Conservation (phyloP, 1,140 invertebrate species). For the Thrips palmi region DNA sequence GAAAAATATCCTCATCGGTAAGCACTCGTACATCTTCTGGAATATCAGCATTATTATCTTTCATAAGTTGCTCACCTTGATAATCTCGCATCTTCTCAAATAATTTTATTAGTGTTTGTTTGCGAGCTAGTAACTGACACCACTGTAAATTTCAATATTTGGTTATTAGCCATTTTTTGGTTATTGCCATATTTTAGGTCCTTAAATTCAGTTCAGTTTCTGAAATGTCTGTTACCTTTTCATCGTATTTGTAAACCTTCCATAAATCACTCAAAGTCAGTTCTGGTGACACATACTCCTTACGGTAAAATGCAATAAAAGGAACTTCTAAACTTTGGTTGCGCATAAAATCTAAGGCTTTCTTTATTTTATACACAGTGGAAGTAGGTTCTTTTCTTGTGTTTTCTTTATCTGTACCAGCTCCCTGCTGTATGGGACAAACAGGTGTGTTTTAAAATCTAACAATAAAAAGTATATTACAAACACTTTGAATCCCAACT, state of each 20-base stretch:
- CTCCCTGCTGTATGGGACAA: constrained; percentile 11
- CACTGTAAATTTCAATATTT: constrained; percentile 44
- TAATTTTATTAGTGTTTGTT: constrained; percentile 60
- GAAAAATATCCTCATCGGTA: constrained; percentile 73
- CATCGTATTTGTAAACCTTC: constrained; percentile 92
- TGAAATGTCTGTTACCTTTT: constrained; percentile 48
- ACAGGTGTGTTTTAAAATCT: neutral
- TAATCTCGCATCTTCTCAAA: constrained; percentile 87
- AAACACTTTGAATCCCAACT: neutral
- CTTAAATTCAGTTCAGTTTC: constrained; percentile 11
- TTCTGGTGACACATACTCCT: constrained; percentile 92
- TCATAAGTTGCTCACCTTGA: constrained; percentile 70
- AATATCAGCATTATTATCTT: constrained; percentile 64
- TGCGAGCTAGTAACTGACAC: constrained; percentile 80
- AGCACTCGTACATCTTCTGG: constrained; percentile 66
- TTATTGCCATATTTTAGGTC: no score
- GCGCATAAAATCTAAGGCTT: constrained; percentile 88
- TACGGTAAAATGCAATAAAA: constrained; percentile 96
- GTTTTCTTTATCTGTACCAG: constrained; percentile 16
- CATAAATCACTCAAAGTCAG: constrained; percentile 91
- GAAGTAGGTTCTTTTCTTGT: constrained; percentile 25
- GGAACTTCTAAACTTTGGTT: constrained; percentile 92
- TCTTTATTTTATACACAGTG: constrained; percentile 74
- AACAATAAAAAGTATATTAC: neutral
- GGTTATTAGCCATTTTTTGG: no score